phyloP scores from a whole-genome alignment of 2,888 invertebrate genomes.

The Calliphora vomitoria region DNA sequence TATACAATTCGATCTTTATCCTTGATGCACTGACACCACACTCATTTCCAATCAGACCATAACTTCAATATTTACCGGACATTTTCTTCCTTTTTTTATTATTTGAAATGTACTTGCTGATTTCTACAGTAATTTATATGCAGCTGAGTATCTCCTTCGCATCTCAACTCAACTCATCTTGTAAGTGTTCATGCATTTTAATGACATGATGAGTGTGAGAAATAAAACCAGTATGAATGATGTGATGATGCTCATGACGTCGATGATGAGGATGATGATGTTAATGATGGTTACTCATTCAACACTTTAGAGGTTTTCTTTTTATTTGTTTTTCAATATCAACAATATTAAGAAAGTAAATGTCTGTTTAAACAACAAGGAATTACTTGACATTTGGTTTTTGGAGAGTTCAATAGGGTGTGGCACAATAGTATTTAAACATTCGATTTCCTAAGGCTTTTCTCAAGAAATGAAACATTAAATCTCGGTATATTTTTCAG shows the following conservation, averaged over 20 bases:
- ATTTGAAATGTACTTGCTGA: conserved; percentile 16
- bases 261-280: conserved; percentile 3
- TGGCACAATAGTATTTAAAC: too few species aligned
- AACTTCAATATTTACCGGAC: conserved; percentile 26
- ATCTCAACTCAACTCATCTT: neutral
- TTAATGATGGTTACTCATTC: conserved; percentile 8
- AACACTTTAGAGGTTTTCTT: conserved; percentile 7
- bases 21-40: neutral
- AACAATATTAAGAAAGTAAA: neutral
- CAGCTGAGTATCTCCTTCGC: neutral
- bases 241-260: neutral
- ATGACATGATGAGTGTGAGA: conserved; percentile 5
- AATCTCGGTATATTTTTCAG: too few species aligned
- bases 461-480: too few species aligned
- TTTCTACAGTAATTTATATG: conserved; percentile 16
- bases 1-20: neutral
- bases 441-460: too few species aligned
- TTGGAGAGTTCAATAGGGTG: too few species aligned
- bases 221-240: conserved; percentile 17
- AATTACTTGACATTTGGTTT: too few species aligned
- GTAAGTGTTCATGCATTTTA: conserved; percentile 33
- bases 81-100: neutral
- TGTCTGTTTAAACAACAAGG: neutral
- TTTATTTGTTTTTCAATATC: conserved; percentile 9
- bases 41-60: neutral